A percentile compares a stretch with the other conserved stretches of the same genome.
These are phyloP conservation scores for Distichodus sexfasciatus DNA, from an alignment of 2,797 vertebrate genomes.

Conservation along the genomic window DNA sequence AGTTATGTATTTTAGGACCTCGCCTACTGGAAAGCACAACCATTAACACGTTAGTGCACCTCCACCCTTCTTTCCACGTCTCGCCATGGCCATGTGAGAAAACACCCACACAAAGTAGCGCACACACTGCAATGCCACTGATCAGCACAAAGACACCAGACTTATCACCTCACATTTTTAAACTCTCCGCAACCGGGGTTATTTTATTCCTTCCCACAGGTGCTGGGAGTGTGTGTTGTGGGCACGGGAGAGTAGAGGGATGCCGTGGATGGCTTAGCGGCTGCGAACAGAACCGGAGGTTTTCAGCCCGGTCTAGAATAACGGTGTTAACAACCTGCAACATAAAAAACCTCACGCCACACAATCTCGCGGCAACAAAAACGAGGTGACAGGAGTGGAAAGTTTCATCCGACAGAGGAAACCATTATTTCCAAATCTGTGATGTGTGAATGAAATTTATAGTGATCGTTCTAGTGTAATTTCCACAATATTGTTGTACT, in stretches of 20 bases:
- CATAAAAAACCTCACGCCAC: not conserved
- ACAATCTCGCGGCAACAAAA: not conserved
- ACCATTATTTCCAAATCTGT: not conserved
- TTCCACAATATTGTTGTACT: constrained; percentile 38
- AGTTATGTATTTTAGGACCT: constrained; percentile 15
- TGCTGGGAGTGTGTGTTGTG: constrained; percentile 60
- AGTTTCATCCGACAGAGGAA: not conserved
- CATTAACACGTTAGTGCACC: constrained; percentile 33
- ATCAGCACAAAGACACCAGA: constrained; percentile 65
- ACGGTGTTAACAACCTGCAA: constrained; percentile 68
- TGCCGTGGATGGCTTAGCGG: constrained; percentile 56
- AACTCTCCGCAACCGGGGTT: constrained; percentile 45
- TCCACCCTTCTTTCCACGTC: not conserved
- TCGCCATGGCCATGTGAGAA: not conserved
- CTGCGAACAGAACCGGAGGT: constrained; percentile 56
- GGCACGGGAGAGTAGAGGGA: constrained; percentile 59
- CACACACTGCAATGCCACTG: constrained; percentile 45
- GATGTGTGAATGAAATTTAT: constrained; percentile 8
- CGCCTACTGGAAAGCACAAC: constrained; percentile 17
- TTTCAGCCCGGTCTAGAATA: constrained; percentile 67
- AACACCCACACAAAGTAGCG: constrained; percentile 2
- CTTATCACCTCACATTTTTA: constrained; percentile 61
- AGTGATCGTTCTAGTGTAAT: not conserved
- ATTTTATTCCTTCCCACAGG: constrained; percentile 64
- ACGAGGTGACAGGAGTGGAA: not conserved